phyloP scores from a whole-genome alignment of 2,113 vertebrate genomes.

The Cavia porcellus region DNA sequence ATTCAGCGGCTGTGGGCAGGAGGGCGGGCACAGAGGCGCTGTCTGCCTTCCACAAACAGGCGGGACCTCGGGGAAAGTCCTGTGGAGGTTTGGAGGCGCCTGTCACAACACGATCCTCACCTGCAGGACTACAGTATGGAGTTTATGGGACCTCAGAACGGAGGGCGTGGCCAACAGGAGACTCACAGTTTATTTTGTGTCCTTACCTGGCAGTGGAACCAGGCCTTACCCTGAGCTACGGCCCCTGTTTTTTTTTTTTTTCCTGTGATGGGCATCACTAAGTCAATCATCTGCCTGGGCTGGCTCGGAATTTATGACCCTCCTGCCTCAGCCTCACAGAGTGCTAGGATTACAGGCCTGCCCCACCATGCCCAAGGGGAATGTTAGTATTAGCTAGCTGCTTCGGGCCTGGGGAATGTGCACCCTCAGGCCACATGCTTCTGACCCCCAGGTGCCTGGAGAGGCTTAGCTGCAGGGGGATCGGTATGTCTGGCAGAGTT shows the following conservation, averaged over 20 bases:
- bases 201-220: too few species aligned
- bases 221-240: neutral
- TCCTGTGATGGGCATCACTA: neutral
- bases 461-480: neutral
- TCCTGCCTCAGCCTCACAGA: neutral
- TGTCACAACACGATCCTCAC: conserved; percentile 86
- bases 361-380: neutral
- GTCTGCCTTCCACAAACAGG: conserved; percentile 85
- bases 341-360: neutral
- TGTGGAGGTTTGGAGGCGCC: conserved; percentile 83
- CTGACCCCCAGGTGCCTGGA: neutral
- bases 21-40: conserved; percentile 78
- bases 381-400: too few species aligned
- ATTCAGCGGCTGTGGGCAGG: conserved; percentile 84
- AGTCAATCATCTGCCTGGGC: neutral
- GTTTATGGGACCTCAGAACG: conserved; percentile 59
- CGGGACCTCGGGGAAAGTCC: conserved; percentile 83
- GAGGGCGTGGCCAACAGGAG: conserved; percentile 59
- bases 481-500: neutral
- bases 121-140: conserved; percentile 65
- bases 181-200: conserved; percentile 40
- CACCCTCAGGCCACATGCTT: too few species aligned
- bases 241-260: too few species aligned
- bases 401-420: neutral
- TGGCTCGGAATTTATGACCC: neutral